Evolutionary conservation across 2,113 vertebrate genomes (phyloP), one percentile per base, ranked within the genome.

Genomic region (Eupsittula cactorum): DNA sequence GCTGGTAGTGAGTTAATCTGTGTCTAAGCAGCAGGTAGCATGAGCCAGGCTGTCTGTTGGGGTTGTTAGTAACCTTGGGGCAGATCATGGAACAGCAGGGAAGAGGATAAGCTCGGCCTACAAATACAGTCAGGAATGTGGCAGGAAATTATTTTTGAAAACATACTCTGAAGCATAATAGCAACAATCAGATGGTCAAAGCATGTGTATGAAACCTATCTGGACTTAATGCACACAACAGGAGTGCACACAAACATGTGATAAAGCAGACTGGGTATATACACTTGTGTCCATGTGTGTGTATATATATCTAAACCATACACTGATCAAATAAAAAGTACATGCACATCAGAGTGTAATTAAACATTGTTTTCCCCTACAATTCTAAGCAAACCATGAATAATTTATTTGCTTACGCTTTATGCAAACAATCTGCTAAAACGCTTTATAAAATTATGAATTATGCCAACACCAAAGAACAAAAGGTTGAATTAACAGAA

Each of bases 111-210:
- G 96, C 96, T 82, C 94, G 77, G 95, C 68, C 97, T 97, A 97
- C 97, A 98, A 98, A 98, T 98, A 97, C 98, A 98, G 98, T 95
- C 95, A 98, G 98, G 98, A 98, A 98, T 98, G 98, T 95, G 96
- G 96, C 98, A 98, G 98, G 98, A 98, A 98, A 98, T 98, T 98
- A 98, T 98, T 98, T 98, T 70, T 96, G 96, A 97, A 98, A 98
- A 97, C 96, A 96, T 96, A 93, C 86, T 97, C 96, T 89, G 94
- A 94, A 97, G 97, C 97, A 97, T 97, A 98, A 98, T 93, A 94
- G 89, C 96, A 83, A 94, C 71, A 84, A 97, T 98, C 96, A 98
- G 93, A 77, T 12, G 5, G 95, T 97, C 95, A 97, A 92, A 46
- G 39, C 4, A 0, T 19, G 83, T 86, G 73, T 82, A 89, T 65